Conservation (phyloP, 2,797 vertebrate genomes). For the Anguilla megastoma region DNA sequence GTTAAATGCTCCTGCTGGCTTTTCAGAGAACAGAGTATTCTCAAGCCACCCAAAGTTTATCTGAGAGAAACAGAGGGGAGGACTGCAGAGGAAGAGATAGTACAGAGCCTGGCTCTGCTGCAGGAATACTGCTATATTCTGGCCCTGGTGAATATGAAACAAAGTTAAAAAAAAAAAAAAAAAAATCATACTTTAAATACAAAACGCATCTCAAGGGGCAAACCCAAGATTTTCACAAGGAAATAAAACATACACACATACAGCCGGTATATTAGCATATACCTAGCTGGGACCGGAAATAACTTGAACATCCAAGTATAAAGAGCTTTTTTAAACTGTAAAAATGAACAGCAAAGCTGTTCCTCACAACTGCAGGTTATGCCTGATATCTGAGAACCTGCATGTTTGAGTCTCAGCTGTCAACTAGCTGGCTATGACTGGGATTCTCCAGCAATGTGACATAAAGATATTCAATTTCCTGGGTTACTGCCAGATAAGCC, state of each 20-base stretch:
- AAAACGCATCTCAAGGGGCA: background rate
- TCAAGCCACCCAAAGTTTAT: background rate
- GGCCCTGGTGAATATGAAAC: background rate
- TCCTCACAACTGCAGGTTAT: background rate
- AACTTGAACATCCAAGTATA: background rate
- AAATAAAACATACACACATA: background rate
- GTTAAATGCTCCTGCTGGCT: conserved; percentile 11
- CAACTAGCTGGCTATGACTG: background rate
- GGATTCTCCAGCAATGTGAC: background rate
- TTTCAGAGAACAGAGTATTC: background rate
- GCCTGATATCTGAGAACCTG: background rate
- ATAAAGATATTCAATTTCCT: background rate
- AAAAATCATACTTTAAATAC: background rate
- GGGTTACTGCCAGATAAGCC: too few species aligned
- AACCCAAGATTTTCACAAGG: background rate
- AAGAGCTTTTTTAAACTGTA: background rate
- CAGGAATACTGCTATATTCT: background rate
- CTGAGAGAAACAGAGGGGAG: background rate
- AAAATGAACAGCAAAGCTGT: background rate
- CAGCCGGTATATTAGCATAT: background rate
- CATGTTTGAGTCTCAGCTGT: background rate
- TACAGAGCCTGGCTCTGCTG: background rate
- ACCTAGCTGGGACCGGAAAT: background rate
- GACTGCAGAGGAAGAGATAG: background rate
- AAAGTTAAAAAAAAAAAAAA: background rate